Evolutionary conservation across 2,113 vertebrate species (phyloP).

Genomic region (Sander vitreus): DNA sequence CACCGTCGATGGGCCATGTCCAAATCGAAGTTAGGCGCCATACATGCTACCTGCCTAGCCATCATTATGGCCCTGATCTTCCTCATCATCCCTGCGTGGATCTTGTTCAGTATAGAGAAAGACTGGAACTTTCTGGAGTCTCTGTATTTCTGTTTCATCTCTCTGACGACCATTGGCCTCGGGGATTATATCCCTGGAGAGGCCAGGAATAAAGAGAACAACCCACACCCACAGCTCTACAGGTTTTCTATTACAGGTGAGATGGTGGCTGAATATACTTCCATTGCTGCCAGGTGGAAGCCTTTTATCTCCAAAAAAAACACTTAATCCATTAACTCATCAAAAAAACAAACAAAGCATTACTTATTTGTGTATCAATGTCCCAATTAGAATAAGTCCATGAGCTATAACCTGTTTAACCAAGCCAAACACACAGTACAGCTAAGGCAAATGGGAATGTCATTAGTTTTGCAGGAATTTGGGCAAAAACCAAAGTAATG

Average conservation of each 20-base stretch:
- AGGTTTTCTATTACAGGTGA: conserved; percentile 93
- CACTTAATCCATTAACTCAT: neutral
- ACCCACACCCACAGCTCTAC: conserved; percentile 88
- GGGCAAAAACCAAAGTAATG: neutral
- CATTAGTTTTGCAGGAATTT: neutral
- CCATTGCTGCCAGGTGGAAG: neutral
- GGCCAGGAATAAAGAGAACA: conserved; percentile 87
- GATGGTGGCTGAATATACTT: conserved; percentile 30
- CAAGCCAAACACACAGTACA: neutral
- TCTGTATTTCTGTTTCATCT: conserved; percentile 98
- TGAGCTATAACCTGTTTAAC: neutral
- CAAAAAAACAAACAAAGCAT: neutral
- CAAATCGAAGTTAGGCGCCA: conserved; percentile 85
- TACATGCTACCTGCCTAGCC: conserved; percentile 87
- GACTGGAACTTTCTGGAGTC: conserved; percentile 97
- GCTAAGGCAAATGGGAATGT: neutral
- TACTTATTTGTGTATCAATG: neutral
- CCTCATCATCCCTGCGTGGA: conserved; percentile 92
- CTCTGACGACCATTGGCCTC: conserved; percentile 95
- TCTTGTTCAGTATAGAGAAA: conserved; percentile 89
- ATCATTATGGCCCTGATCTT: conserved; percentile 82
- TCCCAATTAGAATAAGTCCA: neutral
- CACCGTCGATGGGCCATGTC: conserved; percentile 91
- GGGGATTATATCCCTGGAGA: conserved; percentile 98
- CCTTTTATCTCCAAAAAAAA: conserved; percentile 5